Base-by-base conservation (phyloP, 1,140 invertebrate species). In the Nixonia krombeini region DNA sequence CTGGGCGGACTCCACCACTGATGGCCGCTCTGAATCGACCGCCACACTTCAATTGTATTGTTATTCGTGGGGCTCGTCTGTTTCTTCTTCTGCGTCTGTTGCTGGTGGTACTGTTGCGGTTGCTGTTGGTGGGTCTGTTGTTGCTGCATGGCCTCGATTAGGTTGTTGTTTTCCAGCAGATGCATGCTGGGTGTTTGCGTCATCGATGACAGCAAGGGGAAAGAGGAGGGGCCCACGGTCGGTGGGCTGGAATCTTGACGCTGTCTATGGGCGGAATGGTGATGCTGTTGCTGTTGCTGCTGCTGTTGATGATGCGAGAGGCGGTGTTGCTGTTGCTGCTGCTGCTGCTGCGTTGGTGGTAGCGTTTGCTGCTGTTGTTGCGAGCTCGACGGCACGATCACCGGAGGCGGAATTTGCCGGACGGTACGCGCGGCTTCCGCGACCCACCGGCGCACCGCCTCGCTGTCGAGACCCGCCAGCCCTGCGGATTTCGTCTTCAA, bases 171-270 rank as follows among this genome's bases (percentile, higher is more conserved):
- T 64, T 85, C 82, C 61, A 84, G 72, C 59, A 85, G 66, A 72
- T 84, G 84, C 84, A 85, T 85, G 56, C 80, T 85, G 63, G 81
- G 78, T 6, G 78, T 85, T 59, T 83, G 83, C 63, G 84, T 85
- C 83, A 85, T 85, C 41, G 83, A 81, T 63, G 76, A 52, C 16
- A 80, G 55, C 29, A 79, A 21, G 21, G 65, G 69, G 45, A 83
- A 81, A 17, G 70, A 61, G 1, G 74, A 65, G n/a, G 68, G 57
- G 7, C 51, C 69, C 18, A 79, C 70, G 29, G 63, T 66, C 9
- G 75, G 69, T 23, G 77, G 74, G 41, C 63, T 81, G 1, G 73
- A 16, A 25, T 79, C 73, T 29, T 72, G 75, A n/a, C 67, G 75
- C 15, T 73, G 74, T 26, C 73, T 68, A 31, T 68, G 70, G 4